phyloP scores from a whole-genome alignment of 2,888 invertebrate species.

The Argyra leucocephala region DNA sequence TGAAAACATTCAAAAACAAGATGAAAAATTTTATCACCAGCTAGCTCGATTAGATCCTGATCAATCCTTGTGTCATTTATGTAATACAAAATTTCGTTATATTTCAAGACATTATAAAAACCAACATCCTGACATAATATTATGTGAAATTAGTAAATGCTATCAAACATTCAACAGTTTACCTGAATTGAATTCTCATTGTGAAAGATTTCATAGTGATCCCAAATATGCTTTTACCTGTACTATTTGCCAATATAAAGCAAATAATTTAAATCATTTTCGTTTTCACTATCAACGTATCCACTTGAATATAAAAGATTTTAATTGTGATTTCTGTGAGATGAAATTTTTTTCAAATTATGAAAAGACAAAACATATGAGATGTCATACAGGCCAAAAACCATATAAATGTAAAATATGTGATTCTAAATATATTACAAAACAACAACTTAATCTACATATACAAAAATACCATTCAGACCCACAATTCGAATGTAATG shows the following conservation, averaged over 20 bases:
- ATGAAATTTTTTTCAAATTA: constrained; percentile 1
- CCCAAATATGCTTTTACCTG: neutral
- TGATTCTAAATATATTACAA: neutral
- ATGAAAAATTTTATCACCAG: neutral
- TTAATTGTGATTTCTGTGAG: neutral
- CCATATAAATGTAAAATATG: neutral
- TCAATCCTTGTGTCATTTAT: neutral
- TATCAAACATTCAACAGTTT: neutral
- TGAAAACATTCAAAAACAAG: neutral
- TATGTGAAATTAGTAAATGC: neutral
- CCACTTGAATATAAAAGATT: neutral
- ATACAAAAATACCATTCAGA: neutral
- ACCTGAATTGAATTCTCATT: neutral
- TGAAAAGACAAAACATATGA: neutral
- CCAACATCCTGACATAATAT: neutral
- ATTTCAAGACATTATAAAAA: neutral
- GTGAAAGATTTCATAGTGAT: neutral
- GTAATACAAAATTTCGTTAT: neutral
- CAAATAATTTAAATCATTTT: neutral
- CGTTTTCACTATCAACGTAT: neutral
- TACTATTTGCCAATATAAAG: neutral
- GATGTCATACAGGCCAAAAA: neutral
- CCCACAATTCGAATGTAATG: neutral
- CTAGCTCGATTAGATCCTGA: neutral
- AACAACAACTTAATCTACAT: neutral